A percentile compares a stretch with the other conserved stretches of the same genome.
Conservation (phyloP, 2,113 vertebrate species). For the Triplophysa rosa region DNA sequence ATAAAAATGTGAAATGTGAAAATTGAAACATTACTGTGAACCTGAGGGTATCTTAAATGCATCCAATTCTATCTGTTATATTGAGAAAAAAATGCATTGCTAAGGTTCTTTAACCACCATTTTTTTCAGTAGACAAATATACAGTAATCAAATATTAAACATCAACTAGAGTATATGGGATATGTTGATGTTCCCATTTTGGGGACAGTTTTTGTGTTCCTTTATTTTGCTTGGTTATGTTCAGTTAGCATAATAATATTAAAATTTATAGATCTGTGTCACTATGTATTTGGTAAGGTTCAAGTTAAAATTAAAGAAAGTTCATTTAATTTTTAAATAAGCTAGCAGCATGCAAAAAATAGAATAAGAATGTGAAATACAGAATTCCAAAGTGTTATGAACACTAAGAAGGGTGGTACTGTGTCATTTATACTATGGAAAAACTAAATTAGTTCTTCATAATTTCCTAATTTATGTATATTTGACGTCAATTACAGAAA, state of each 20-base stretch:
- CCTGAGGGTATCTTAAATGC: not conserved
- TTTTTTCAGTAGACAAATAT: no score
- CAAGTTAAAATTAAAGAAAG: not conserved
- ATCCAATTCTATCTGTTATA: not conserved
- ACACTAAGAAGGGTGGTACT: not conserved
- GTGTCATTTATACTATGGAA: not conserved
- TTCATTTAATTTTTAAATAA: no score
- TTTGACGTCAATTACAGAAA: not conserved
- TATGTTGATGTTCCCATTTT: no score
- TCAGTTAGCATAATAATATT: no score
- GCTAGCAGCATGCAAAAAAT: no score
- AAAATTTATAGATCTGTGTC: not conserved
- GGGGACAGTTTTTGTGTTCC: no score
- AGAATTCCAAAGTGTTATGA: no score
- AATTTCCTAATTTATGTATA: not conserved
- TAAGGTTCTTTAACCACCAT: constrained; percentile 29
- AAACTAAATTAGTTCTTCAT: not conserved
- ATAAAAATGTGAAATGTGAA: not conserved
- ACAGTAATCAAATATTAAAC: no score
- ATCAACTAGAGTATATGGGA: no score
- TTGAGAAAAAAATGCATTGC: constrained; percentile 19
- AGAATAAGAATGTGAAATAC: no score
- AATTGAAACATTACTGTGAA: no score
- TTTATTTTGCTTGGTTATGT: no score
- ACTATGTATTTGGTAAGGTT: not conserved